Base-by-base conservation (phyloP, 1,140 invertebrate genomes). In the Philotrypesis tridentata region DNA sequence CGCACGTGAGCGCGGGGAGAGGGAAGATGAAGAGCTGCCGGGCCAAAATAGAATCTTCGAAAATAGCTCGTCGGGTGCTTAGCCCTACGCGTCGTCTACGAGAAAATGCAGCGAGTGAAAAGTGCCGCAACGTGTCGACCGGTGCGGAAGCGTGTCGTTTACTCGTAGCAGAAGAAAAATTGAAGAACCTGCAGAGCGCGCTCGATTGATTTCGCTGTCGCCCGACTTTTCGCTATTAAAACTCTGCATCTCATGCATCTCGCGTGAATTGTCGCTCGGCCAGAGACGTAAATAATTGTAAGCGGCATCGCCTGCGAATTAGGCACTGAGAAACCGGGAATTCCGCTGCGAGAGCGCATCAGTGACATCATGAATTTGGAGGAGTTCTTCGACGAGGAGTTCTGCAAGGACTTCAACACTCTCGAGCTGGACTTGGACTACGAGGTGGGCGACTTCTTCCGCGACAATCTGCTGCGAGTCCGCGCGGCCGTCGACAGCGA, bases 391-490 rank as follows among this genome's bases (percentile, higher is more conserved):
- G 9, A 2, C 2, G 8, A 65, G 1, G 68, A 80, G 0, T 70
- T 29, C 12, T 76, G 9, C 3, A 6, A 9, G 2, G 12, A 48
- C 11, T n/a, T 7, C 48, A 81, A 73, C 29, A 85, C 87, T 85
- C 78, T 85, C 60, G 83, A 86, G 1, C 84, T 86, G 27, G 84
- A 87, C 12, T 31, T 70, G 0, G 87, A 90, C 2, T 72, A 75
- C 3, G 88, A 88, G 17, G 88, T 89, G 17, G 84, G 85, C 7
- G 84, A 83, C 70, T 92, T 89, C 70, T 92, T 92, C 60, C 85
- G 83, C 0, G 84, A 86, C 0, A 90, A 89, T 87, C 87, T 92
- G 17, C 43, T 89, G 21, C 78, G 84, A 14, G 84, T 88, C 7
- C 85, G 89, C 72, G 82, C 77, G 12, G 86, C 90, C 0, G 81